Evolutionary conservation across 1,140 invertebrate genomes (phyloP), one percentile per base, ranked within the genome.

Genomic region (Drosophila leontia): DNA sequence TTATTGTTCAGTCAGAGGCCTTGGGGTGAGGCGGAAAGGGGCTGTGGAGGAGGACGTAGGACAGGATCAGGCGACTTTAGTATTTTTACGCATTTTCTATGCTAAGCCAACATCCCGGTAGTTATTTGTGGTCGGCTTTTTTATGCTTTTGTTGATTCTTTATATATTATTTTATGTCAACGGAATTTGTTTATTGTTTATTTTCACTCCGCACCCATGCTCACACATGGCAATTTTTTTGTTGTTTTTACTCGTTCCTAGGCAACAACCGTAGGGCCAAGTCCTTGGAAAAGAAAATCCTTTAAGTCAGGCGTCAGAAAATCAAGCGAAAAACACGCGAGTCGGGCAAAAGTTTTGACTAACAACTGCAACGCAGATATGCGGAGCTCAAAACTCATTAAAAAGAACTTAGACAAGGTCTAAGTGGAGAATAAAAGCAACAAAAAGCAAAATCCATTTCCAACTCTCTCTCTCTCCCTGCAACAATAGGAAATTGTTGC

Each of bases 31-130:
- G n/a, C 15, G 44, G 29, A 42, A 48, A 15, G 9, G 32, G 26
- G 17, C 29, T 0, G 39, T 48, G 19, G 32, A 26, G 62, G 59
- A 69, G 64, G 65, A 42, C 53, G 59, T 47, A 53, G 51, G 34
- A 51, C 26, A 69, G 47, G 55, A 78, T 50, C 35, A 61, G 42
- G 55, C 44, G 55, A 60, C 55, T 74, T 72, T 56, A 39, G 56
- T 64, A 77, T 84, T 80, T 80, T 78, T 87, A 75, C 68, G 80
- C 80, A 88, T 88, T 88, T 77, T 80, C 60, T 88, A 88, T 88
- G 83, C 68, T 88, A 88, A 88, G 74, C 82, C 80, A 83, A 87
- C 84, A 88, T 75, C 58, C 63, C 60, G 64, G 39, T 83, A 77
- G 78, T 87, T 87, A 80, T 80, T 87, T 74, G 72, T 71, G 75